phyloP scores from a whole-genome alignment of 2,888 invertebrate genomes.

The Stratiomys singularior region DNA sequence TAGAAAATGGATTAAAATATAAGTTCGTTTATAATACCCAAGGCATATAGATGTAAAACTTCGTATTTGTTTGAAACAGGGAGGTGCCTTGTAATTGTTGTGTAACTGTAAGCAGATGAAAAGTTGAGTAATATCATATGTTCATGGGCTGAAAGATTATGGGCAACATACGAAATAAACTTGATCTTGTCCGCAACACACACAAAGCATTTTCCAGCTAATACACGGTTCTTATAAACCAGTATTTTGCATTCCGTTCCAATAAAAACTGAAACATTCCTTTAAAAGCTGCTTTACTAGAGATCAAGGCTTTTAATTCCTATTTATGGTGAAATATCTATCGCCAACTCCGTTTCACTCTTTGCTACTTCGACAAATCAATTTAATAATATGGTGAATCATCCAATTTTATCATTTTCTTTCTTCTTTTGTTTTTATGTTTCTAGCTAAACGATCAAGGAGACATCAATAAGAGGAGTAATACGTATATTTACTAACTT shows the following conservation, averaged over 20 bases:
- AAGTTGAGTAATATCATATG: neutral
- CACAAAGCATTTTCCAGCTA: no score
- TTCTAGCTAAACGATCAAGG: conserved; percentile 77
- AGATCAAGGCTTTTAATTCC: no score
- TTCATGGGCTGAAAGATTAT: no score
- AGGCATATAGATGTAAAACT: neutral
- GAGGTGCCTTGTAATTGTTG: conserved; percentile 21
- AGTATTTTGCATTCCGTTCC: no score
- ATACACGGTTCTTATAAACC: no score
- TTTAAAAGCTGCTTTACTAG: no score
- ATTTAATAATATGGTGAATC: neutral
- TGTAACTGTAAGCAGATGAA: conserved; percentile 17
- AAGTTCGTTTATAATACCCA: neutral
- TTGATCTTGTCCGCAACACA: no score
- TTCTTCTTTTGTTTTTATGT: conserved; percentile 46
- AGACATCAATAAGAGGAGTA: conserved; percentile 77
- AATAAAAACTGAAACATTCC: no score
- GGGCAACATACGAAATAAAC: no score
- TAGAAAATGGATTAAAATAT: neutral
- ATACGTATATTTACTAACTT: conserved; percentile 85
- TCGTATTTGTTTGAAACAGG: neutral
- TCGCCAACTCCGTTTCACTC: no score
- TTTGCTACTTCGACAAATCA: no score
- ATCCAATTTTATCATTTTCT: conserved; percentile 28
- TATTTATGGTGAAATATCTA: no score